Percentiles rank a stretch among this genome's conserved stretches.
phyloP scores from a whole-genome alignment of 2,797 vertebrate species.

The Melanogrammus aeglefinus region DNA sequence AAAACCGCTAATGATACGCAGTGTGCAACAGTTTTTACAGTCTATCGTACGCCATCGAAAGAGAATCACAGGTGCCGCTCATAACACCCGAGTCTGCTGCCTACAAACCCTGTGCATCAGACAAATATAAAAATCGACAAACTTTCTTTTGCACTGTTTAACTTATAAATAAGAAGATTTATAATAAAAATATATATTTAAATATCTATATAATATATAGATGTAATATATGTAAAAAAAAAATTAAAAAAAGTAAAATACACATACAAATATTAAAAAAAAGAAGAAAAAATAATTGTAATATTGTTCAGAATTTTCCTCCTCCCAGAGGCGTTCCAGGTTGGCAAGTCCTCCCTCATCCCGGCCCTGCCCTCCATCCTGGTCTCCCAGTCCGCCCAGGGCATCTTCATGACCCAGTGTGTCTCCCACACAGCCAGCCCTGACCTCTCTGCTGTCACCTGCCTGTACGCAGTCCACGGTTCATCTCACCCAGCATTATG shows the following conservation, averaged over 20 bases:
- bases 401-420: constrained; percentile 68
- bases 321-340: constrained; percentile 58
- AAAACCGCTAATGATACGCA: too few relatives aligned
- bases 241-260: background rate
- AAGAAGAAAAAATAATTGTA: background rate
- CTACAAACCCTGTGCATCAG: too few relatives aligned
- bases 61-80: too few relatives aligned
- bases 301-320: background rate
- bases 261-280: background rate
- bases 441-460: constrained; percentile 59
- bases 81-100: too few relatives aligned
- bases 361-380: constrained; percentile 65
- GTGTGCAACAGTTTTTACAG: too few relatives aligned
- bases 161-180: background rate
- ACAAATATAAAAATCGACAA: too few relatives aligned
- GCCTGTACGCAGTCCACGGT: constrained; percentile 62
- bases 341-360: constrained; percentile 59
- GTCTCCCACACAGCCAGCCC: constrained; percentile 35
- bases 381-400: constrained; percentile 58
- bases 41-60: too few relatives aligned
- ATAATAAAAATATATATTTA: background rate
- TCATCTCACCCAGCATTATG: background rate
- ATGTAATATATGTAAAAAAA: background rate
- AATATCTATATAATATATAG: background rate
- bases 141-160: too few relatives aligned